Base-by-base conservation (phyloP, 2,113 vertebrate genomes). In the Petromus typicus region DNA sequence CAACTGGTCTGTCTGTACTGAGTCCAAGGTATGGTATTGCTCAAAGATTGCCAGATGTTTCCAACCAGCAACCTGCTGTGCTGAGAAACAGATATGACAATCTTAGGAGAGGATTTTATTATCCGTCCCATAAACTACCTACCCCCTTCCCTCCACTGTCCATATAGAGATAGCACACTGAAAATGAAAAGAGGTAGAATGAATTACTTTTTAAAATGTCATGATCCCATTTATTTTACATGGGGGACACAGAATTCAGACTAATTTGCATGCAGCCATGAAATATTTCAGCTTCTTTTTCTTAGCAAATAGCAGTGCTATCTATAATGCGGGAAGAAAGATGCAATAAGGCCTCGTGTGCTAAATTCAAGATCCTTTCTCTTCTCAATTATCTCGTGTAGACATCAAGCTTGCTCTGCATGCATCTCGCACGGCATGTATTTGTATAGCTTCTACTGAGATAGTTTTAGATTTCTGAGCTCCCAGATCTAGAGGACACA, bases 291-390 rank as follows among this genome's bases (percentile, higher is more conserved):
- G 11, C 32, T 78, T 89, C 40, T 27, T 34, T n/a, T 51, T 59
- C 80, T 83, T 84, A 69, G 83, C 92, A 96, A 96, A 87, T 48
- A 95, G 63, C 93, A 93, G n/a, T 66, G 79, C 22, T 89, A 12
- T 67, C 66, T 63, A 9, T 86, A 87, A 91, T 66, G 56, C 40
- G 48, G 71, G 78, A 93, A 75, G 30, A 66, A 76, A 89, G 48
- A 76, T 57, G 5, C 40, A 59, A 22, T 80, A 73, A 83, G 69
- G 93, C 56, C 48, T 89, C 80, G 7, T 13, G 40, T 54, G 66
- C 73, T 75, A 57, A 56, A n/a, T 27, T 66, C 48, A 93, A 79
- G 71, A 86, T 63, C 61, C 22, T 75, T 76, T 95, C 81, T 91
- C 90, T 34, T 95, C 63, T 78, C 67, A 17, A 45, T 73, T 91